Conservation (phyloP, 2,888 invertebrate genomes). For the Lucinisca nassula region DNA sequence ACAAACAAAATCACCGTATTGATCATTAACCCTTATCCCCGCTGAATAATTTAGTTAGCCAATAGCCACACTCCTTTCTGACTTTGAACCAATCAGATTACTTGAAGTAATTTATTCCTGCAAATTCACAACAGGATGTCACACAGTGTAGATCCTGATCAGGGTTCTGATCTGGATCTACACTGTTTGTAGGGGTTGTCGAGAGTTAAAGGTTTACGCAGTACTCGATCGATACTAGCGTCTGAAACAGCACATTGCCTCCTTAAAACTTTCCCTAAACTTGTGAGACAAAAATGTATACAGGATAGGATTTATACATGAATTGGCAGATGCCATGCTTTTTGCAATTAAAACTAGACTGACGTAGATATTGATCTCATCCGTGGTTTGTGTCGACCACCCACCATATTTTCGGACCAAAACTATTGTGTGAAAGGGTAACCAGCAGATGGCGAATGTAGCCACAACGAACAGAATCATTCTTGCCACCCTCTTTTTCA, state of each 20-base stretch:
- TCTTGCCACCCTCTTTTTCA: neutral
- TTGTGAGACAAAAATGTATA: neutral
- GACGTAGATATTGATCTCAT: neutral
- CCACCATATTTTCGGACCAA: neutral
- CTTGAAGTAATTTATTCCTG: too few species aligned
- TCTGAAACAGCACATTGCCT: neutral
- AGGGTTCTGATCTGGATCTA: too few species aligned
- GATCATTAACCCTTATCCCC: too few species aligned
- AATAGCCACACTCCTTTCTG: neutral
- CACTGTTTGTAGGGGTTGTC: neutral
- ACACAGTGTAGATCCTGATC: too few species aligned
- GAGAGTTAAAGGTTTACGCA: neutral
- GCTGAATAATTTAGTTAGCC: too few species aligned
- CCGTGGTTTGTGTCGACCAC: neutral
- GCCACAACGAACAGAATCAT: neutral
- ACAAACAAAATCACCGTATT: too few species aligned
- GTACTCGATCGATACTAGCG: neutral
- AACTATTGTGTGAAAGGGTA: neutral
- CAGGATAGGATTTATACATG: neutral
- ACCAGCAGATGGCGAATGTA: neutral
- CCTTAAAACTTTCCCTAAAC: neutral
- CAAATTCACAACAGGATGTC: too few species aligned
- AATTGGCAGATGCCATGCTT: neutral
- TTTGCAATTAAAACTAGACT: neutral
- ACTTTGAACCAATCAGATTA: too few species aligned